Conservation (phyloP, 1,140 invertebrate genomes). For the Leguminivora glycinivorella region DNA sequence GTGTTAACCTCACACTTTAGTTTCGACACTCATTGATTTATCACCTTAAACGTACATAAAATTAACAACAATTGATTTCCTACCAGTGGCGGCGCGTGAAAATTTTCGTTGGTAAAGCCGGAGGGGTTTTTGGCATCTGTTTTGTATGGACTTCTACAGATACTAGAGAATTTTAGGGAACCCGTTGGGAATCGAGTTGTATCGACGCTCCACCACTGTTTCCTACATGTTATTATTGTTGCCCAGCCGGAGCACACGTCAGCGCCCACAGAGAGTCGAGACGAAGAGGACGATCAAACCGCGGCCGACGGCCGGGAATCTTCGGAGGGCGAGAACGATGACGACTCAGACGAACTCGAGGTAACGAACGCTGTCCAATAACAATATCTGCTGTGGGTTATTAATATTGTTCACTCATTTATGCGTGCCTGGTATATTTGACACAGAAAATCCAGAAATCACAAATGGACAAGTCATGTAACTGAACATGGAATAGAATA, state of each 20-base stretch:
- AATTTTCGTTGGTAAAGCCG: no score
- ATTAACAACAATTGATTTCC: no score
- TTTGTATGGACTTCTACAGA: no score
- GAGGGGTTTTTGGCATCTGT: no score
- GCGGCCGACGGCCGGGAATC: slow-evolving; percentile 72
- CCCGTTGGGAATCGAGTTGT: no score
- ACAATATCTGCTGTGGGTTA: slow-evolving; percentile 7
- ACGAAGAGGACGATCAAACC: slow-evolving; percentile 71
- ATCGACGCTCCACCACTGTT: no score
- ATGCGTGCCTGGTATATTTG: neutral
- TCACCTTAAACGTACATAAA: no score
- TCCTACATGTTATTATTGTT: slow-evolving; percentile 9
- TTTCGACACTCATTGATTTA: no score
- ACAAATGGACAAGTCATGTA: neutral
- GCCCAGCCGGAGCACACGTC: slow-evolving; percentile 39
- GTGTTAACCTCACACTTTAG: no score
- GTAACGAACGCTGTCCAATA: slow-evolving; percentile 49
- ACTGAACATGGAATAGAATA: neutral
- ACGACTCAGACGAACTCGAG: slow-evolving; percentile 79
- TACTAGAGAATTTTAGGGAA: no score
- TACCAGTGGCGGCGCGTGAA: no score
- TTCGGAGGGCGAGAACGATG: slow-evolving; percentile 71
- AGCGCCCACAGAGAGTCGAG: slow-evolving; percentile 47
- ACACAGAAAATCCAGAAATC: neutral
- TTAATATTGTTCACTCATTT: neutral